Evolutionary conservation across 2,888 invertebrate species (phyloP), one percentile per base, ranked within the genome.

Genomic region (Kryphioiulus occultus): DNA sequence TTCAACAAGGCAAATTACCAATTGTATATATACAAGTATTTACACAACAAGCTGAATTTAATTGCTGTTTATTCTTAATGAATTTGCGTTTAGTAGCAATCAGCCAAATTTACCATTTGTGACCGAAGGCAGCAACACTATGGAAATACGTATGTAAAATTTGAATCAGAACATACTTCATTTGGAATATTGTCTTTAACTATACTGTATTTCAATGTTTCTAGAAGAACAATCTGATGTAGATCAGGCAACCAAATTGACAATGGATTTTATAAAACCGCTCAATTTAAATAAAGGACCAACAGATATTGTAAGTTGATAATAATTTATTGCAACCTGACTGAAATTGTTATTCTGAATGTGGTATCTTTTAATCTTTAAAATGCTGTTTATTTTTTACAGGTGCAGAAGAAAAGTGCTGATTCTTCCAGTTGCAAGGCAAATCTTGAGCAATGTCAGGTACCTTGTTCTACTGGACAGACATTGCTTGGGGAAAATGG

Each of bases 401-500:
- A 9, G 4, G 59, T 15, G 26, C 15, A 78, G 78, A n/a, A 68
- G 22, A 5, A 78, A 30, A 4, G 15, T 3, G 12, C 78, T n/a
- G 9, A 4, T 30, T 30, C 15, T 15, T 30, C 78, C 30, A 78
- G 78, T 30, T 30, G 0, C 12, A 5, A 9, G 1, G 17, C 30
- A 15, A 30, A 78, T 78, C 9, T 30, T 30, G 78, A 30, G 30
- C 30, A 30, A 30, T 15, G 78, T 10, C 26, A 78, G 15, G 30
- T 17, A 30, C 10, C 78, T 68, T 26, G 26, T 26, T 26, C 68
- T 26, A n/a, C n/a, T 19, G 10, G 5, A 26, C 68, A 68, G 26
- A 68, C 68, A 0, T 12, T 17, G 15, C 30, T 5, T 78, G 26
- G 53, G 9, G 86, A 86, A 22, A 86, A 85, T 83, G 88, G 87